Evolutionary conservation across 2,797 vertebrate genomes (phyloP).

Genomic region (Eulemur coronatus): DNA sequence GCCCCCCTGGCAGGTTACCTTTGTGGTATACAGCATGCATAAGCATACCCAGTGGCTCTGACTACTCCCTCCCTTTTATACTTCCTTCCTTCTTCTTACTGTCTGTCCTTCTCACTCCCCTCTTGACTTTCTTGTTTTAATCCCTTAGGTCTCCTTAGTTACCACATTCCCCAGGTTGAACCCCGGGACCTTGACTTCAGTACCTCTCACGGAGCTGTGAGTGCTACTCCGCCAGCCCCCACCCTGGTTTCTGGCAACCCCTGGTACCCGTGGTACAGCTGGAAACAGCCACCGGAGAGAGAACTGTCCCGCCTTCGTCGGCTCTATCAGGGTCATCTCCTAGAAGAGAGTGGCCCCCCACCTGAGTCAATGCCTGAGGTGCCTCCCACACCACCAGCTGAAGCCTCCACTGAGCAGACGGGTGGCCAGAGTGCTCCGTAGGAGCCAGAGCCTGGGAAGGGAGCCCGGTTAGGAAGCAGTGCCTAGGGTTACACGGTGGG

Average conservation of each 20-base stretch:
- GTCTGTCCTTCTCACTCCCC: not conserved
- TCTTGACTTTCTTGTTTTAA: not conserved
- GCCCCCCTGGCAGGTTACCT: not conserved
- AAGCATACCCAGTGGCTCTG: not conserved
- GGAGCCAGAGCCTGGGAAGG: not conserved
- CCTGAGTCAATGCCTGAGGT: slow-evolving; percentile 19
- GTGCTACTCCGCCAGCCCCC: slow-evolving; percentile 84
- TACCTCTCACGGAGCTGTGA: slow-evolving; percentile 90
- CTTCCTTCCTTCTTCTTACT: not conserved
- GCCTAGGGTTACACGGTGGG: not conserved
- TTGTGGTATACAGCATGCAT: not conserved
- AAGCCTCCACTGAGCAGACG: not conserved
- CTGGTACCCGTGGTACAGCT: slow-evolving; percentile 94
- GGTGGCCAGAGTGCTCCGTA: not conserved
- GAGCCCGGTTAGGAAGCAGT: no score
- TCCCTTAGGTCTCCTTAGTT: slow-evolving; percentile 88
- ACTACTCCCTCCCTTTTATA: not conserved
- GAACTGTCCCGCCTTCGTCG: slow-evolving; percentile 88
- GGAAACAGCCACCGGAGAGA: slow-evolving; percentile 83
- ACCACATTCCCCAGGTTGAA: slow-evolving; percentile 86
- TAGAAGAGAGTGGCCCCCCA: slow-evolving; percentile 69
- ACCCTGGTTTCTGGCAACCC: slow-evolving; percentile 61
- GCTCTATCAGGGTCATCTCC: slow-evolving; percentile 88
- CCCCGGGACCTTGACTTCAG: slow-evolving; percentile 87
- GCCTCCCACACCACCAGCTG: not conserved